Percentiles rank a stretch among this genome's conserved stretches.
Conservation (phyloP, 2,113 vertebrate species). For the Vireo altiloquus region DNA sequence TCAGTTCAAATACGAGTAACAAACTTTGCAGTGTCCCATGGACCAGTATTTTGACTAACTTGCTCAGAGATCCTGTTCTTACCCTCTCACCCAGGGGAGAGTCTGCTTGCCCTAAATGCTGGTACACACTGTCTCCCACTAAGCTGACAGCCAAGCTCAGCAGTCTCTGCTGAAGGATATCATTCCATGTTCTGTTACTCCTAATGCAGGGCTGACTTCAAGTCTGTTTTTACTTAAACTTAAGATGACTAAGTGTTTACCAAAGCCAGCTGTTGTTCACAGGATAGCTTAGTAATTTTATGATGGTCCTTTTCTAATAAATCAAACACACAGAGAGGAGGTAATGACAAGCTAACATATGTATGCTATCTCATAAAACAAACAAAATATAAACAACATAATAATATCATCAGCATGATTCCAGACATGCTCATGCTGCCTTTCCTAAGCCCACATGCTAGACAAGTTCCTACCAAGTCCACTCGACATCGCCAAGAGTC, state of each 20-base stretch:
- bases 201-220: slow-evolving; percentile 19
- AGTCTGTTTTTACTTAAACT: slow-evolving; percentile 65
- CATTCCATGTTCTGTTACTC: background rate
- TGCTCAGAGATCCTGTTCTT: background rate
- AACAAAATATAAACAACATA: slow-evolving; percentile 16
- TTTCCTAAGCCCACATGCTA: background rate
- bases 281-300: slow-evolving; percentile 31
- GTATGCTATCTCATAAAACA: slow-evolving; percentile 21
- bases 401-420: background rate
- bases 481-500: background rate
- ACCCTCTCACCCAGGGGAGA: background rate
- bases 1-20: background rate
- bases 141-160: background rate
- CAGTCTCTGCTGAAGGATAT: background rate
- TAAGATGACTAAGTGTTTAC: slow-evolving; percentile 39
- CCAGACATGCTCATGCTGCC: background rate
- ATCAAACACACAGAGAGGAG: background rate
- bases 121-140: background rate
- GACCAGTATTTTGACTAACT: background rate
- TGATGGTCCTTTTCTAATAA: slow-evolving; percentile 25
- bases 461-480: background rate
- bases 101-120: background rate
- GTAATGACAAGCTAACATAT: slow-evolving; percentile 34
- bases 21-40: background rate
- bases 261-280: slow-evolving; percentile 55